Evolutionary conservation across 2,113 vertebrate genomes (phyloP).

Genomic region (Ariopsis seemanni): DNA sequence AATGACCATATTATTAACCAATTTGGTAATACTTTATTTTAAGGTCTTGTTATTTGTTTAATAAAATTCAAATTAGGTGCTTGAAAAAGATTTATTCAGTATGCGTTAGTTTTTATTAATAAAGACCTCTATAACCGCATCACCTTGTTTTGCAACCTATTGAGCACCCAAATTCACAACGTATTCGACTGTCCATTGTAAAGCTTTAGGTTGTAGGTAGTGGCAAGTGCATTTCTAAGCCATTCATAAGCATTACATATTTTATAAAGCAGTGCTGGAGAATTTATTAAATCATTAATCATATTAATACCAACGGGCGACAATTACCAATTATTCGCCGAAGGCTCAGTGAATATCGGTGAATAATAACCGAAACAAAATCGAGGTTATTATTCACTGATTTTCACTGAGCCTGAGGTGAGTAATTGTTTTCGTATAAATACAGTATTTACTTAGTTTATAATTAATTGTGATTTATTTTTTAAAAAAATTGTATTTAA

Average conservation of each 20-base stretch:
- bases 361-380: too few species aligned
- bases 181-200: not conserved
- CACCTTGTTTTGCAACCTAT: not conserved
- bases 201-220: not conserved
- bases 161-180: not conserved
- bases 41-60: not conserved
- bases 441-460: too few species aligned
- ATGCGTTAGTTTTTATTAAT: not conserved
- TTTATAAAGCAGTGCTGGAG: not conserved
- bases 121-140: conserved; percentile 15
- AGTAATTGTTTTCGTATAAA: too few species aligned
- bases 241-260: not conserved
- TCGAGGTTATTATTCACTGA: too few species aligned
- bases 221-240: not conserved
- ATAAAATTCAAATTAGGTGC: not conserved
- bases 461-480: too few species aligned
- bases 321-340: too few species aligned
- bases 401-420: too few species aligned
- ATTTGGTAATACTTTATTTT: not conserved
- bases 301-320: not conserved
- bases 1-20: not conserved
- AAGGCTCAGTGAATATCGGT: too few species aligned
- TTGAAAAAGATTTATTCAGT: not conserved
- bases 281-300: not conserved
- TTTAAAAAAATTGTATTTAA: too few species aligned